Evolutionary conservation across 2,113 vertebrate genomes (phyloP).

Genomic region (Nesogale talazaci): DNA sequence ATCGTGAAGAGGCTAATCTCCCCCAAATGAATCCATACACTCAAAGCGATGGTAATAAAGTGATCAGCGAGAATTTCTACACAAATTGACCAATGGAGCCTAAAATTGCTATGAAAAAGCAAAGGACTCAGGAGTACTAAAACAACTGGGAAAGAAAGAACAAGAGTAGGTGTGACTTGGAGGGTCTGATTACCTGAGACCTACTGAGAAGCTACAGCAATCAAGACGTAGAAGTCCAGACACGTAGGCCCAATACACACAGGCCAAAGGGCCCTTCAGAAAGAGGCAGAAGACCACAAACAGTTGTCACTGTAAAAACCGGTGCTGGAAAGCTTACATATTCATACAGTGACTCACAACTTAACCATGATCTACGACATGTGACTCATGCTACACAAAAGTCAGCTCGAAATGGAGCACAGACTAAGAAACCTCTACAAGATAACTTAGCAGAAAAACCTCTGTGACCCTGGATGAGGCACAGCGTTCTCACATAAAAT

Average conservation of each 20-base stretch:
- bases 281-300: not conserved
- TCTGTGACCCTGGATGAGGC: not conserved
- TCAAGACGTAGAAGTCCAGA: not conserved
- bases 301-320: too few relatives aligned
- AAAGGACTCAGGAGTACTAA: too few relatives aligned
- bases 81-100: too few relatives aligned
- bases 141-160: too few relatives aligned
- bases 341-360: not conserved
- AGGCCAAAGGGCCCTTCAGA: not conserved
- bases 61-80: too few relatives aligned
- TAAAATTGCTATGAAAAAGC: too few relatives aligned
- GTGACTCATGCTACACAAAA: not conserved
- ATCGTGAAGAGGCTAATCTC: not conserved
- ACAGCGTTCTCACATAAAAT: not conserved
- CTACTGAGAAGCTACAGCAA: too few relatives aligned
- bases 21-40: not conserved
- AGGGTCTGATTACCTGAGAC: too few relatives aligned
- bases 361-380: not conserved
- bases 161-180: too few relatives aligned
- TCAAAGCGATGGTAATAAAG: not conserved
- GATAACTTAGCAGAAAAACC: conserved; percentile 2
- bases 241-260: too few relatives aligned
- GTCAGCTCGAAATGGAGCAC: conserved; percentile 24
- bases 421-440: conserved; percentile 17
- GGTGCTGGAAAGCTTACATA: not conserved